These are phyloP conservation scores for Cuculus canorus DNA, from an alignment of 2,797 vertebrate genomes.

Conservation along the genomic window DNA sequence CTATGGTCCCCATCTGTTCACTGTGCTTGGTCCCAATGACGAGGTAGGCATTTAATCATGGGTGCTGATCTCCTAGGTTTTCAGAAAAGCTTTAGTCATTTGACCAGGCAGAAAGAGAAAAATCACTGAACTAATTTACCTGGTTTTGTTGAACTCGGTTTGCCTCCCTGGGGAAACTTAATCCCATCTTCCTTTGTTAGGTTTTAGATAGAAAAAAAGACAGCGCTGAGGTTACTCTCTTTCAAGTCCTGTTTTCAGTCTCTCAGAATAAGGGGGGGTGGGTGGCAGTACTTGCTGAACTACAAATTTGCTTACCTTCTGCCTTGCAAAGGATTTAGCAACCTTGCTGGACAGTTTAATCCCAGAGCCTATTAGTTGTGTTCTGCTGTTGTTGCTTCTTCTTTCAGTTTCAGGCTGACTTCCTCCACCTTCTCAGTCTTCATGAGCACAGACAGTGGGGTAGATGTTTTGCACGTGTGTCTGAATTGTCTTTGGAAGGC, in stretches of 20 bases:
- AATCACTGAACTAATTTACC: not conserved
- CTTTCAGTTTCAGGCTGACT: not conserved
- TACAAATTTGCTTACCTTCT: not conserved
- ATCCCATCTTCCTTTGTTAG: not conserved
- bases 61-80: not conserved
- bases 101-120: not conserved
- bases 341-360: not conserved
- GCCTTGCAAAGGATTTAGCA: not conserved
- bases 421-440: not conserved
- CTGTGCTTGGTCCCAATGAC: not conserved
- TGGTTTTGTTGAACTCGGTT: not conserved
- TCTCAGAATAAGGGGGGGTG: not conserved
- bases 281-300: not conserved
- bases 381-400: not conserved
- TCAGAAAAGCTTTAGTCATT: not conserved
- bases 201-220: not conserved
- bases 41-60: not conserved
- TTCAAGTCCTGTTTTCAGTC: not conserved
- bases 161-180: not conserved
- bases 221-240: not conserved
- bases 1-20: not conserved
- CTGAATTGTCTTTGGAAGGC: not conserved
- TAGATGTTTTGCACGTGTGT: not conserved
- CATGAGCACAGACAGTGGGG: not conserved
- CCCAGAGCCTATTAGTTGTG: not conserved